These are phyloP conservation scores for Orthonychiurus folsomi DNA, from an alignment of 2,888 invertebrate genomes.

Conservation along the genomic window DNA sequence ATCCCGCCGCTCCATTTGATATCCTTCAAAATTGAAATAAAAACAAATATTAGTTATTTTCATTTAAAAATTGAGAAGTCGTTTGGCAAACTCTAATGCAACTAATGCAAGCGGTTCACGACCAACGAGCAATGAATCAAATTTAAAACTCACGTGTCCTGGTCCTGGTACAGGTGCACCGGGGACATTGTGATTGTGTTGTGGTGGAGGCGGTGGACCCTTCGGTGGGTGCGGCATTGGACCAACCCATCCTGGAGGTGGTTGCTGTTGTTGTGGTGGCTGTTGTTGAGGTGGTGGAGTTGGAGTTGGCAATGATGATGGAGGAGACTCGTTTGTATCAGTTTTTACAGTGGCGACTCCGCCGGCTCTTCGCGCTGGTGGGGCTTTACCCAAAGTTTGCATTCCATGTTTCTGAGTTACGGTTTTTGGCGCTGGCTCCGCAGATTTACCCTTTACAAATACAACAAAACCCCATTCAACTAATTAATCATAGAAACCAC, in stretches of 20 bases:
- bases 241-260: conserved; percentile 3
- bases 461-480: too few species aligned
- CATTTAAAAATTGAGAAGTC: too few species aligned
- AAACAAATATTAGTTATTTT: too few species aligned
- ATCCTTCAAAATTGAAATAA: conserved; percentile 22
- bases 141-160: too few species aligned
- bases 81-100: too few species aligned
- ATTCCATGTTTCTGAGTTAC: conserved; percentile 80
- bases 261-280: conserved; percentile 26
- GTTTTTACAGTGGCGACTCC: background rate
- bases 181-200: conserved; percentile 28
- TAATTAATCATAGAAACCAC: background rate
- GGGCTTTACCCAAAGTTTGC: conserved; percentile 99
- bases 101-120: too few species aligned
- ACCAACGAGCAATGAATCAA: too few species aligned
- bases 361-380: conserved; percentile 85
- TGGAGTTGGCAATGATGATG: background rate
- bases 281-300: conserved; percentile 28
- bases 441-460: conserved; percentile 31
- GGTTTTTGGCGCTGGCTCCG: conserved; percentile 38
- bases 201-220: conserved; percentile 12
- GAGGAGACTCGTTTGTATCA: background rate
- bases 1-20: conserved; percentile 38
- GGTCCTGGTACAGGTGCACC: conserved; percentile 31
- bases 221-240: background rate